Evolutionary conservation across 2,888 invertebrate genomes (phyloP), one percentile per base, ranked within the genome.

Genomic region (Tortrix viridana): DNA sequence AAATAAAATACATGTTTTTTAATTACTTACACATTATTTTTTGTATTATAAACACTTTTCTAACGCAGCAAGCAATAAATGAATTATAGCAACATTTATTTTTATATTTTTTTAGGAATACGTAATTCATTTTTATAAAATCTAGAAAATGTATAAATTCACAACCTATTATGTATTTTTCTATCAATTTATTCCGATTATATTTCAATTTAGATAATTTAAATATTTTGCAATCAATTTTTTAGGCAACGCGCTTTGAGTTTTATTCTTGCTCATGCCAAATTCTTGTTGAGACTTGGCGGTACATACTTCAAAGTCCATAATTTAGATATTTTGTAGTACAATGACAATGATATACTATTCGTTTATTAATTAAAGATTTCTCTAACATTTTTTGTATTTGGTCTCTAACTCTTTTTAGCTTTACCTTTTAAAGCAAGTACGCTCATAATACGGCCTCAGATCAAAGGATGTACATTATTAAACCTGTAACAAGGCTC

Each of bases 61-160:
- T 71, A 72, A 71, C 68, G 77, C 80, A 82, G 82, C 86, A 81
- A 84, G 81, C 82, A 64, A 73, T 71, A 71, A 79, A 72, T 72
- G 77, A 81, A 80, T 71, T 38, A 63, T 62, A 67, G 69, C 54
- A 65, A 55, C 67, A 70, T 68, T 68, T 74, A 65, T 71, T 75
- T 77, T 74, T 76, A 76, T 76, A 74, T 74, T 69, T 72, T 72
- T 76, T 78, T 74, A 75, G 73, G 75, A 75, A 69, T 76, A 75
- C 72, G 78, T 77, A 72, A 71, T 77, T 78, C 73, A 76, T 82
- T 84, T 81, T 84, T 87, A 88, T 89, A 88, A 89, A 90, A 88
- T 88, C 89, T 90, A 89, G 84, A 90, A 91, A 91, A 89, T 91
- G 89, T 90, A 88, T 88, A 92, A 90, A 90, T 89, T 92, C 91